These are phyloP conservation scores for Probosciger aterrimus DNA, from an alignment of 2,113 vertebrate genomes.

Conservation along the genomic window DNA sequence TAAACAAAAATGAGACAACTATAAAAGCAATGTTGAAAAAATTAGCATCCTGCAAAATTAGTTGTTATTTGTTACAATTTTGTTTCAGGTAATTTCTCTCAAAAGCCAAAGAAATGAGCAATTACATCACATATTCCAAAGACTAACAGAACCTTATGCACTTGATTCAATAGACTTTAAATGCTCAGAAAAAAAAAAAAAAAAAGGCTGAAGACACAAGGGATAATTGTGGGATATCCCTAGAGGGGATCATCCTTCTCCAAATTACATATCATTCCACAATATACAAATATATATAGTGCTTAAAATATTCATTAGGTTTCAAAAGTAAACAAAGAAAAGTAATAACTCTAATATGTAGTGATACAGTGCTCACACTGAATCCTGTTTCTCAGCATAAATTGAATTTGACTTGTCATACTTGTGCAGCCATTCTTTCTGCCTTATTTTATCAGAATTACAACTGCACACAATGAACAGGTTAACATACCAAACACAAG, in stretches of 20 bases:
- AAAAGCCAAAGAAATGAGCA: neutral
- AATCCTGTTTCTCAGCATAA: neutral
- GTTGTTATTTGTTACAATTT: neutral
- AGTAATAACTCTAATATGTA: neutral
- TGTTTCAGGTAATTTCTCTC: neutral
- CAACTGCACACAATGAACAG: no score
- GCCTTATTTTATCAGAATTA: neutral
- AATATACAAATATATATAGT: neutral
- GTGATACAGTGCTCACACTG: neutral
- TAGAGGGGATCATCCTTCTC: neutral
- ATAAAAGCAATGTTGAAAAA: neutral
- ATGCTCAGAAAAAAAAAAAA: neutral
- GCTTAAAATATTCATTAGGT: neutral
- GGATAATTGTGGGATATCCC: neutral
- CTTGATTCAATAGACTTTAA: neutral
- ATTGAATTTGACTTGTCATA: neutral
- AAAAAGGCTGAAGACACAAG: neutral
- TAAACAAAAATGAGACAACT: neutral
- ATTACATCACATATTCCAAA: neutral
- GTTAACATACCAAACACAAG: neutral
- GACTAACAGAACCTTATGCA: neutral
- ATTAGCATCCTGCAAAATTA: neutral
- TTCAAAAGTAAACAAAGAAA: neutral
- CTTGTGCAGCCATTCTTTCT: neutral
- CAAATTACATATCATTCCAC: neutral